phyloP scores from a whole-genome alignment of 2,888 invertebrate genomes.

The Lordiphosa fenestrarum region DNA sequence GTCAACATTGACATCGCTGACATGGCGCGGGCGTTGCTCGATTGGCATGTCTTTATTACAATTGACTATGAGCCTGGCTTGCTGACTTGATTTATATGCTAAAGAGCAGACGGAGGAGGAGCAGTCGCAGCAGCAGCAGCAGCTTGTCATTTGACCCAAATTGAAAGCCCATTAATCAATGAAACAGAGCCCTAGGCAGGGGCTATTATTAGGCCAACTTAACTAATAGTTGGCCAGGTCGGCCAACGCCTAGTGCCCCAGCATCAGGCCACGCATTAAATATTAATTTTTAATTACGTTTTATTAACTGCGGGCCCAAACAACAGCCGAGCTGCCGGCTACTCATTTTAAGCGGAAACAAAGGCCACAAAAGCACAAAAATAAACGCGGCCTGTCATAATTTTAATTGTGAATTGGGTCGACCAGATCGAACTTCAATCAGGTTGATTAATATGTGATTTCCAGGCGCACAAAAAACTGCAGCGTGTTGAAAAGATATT shows the following conservation, averaged over 20 bases:
- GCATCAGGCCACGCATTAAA: slow-evolving; percentile 45
- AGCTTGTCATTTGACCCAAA: slow-evolving; percentile 37
- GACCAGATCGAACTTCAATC: slow-evolving; percentile 29
- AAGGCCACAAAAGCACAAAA: slow-evolving; percentile 27
- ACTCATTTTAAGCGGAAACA: slow-evolving; percentile 40
- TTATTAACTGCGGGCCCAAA: slow-evolving; percentile 24
- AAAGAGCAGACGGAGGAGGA: slow-evolving; percentile 43
- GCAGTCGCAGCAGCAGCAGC: slow-evolving; percentile 11
- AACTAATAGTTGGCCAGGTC: slow-evolving; percentile 31
- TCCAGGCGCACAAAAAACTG: slow-evolving; percentile 14
- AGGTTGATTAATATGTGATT: slow-evolving; percentile 33
- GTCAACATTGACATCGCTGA: slow-evolving; percentile 46
- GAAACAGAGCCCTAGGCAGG: background rate
- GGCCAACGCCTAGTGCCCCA: slow-evolving; percentile 25
- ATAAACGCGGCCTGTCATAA: slow-evolving; percentile 46
- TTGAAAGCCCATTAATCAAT: slow-evolving; percentile 26
- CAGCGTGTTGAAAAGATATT: slow-evolving; percentile 2
- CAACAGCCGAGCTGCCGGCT: slow-evolving; percentile 5
- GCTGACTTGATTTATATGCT: slow-evolving; percentile 66
- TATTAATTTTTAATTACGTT: slow-evolving; percentile 62
- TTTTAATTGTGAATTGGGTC: slow-evolving; percentile 62
- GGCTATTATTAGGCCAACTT: slow-evolving; percentile 37
- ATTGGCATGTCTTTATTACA: slow-evolving; percentile 72
- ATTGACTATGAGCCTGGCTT: slow-evolving; percentile 34
- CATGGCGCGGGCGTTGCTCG: slow-evolving; percentile 65